Conservation (phyloP, 2,797 vertebrate genomes). For the Acanthornis magna region DNA sequence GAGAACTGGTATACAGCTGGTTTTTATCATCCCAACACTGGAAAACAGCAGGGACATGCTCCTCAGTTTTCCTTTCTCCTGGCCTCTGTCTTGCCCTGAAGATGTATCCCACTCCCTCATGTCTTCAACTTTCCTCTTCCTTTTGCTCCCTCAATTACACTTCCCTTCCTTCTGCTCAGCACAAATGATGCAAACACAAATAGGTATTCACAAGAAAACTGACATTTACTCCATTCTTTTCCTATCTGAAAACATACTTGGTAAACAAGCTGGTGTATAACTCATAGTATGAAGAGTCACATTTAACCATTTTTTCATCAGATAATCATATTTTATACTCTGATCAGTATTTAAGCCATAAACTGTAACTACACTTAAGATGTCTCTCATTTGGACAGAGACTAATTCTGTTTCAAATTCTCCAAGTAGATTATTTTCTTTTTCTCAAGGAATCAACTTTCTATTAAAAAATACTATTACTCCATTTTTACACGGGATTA, state of each 20-base stretch:
- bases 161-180: background rate
- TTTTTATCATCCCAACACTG: conserved; percentile 53
- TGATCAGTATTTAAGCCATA: background rate
- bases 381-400: background rate
- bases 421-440: background rate
- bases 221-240: background rate
- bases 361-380: background rate
- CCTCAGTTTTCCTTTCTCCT: conserved; percentile 35
- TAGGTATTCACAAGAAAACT: background rate
- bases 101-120: background rate
- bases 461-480: background rate
- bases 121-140: background rate
- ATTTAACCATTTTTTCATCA: background rate
- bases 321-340: background rate
- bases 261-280: background rate
- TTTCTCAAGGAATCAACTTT: background rate
- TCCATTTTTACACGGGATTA: background rate
- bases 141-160: conserved; percentile 10
- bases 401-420: background rate
- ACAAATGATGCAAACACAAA: background rate
- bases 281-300: background rate
- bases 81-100: conserved; percentile 38
- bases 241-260: background rate
- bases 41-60: conserved; percentile 45
- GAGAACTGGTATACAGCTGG: conserved; percentile 24